These are phyloP conservation scores for Melinopterus prodromus DNA, from an alignment of 2,888 invertebrate species.

Conservation along the genomic window DNA sequence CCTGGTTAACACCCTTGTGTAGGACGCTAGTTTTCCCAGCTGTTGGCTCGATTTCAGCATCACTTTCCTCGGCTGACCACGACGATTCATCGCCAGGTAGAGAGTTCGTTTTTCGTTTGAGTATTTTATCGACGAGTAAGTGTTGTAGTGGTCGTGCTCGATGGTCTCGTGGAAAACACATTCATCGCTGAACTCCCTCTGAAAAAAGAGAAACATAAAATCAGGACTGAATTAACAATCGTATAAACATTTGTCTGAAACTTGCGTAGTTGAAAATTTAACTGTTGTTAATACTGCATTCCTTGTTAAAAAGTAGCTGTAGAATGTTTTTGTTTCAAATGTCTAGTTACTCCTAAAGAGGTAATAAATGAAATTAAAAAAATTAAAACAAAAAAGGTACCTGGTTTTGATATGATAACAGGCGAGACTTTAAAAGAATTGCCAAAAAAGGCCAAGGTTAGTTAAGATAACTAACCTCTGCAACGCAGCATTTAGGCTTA, in stretches of 20 bases:
- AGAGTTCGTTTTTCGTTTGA: conserved; percentile 74
- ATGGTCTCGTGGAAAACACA: conserved; percentile 89
- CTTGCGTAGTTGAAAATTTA: too few relatives aligned
- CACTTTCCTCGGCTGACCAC: conserved; percentile 76
- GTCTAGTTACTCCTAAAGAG: too few relatives aligned
- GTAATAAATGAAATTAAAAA: too few relatives aligned
- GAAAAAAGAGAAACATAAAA: conserved; percentile 65
- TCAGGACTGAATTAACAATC: neutral
- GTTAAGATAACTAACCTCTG: too few relatives aligned
- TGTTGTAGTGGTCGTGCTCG: conserved; percentile 86
- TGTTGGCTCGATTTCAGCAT: conserved; percentile 65
- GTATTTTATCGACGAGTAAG: conserved; percentile 80
- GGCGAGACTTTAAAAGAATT: too few relatives aligned
- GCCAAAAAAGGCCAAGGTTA: too few relatives aligned
- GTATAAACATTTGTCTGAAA: neutral
- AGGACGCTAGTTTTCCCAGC: conserved; percentile 77
- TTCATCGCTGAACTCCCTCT: conserved; percentile 82
- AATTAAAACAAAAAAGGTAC: too few relatives aligned
- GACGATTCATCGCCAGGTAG: conserved; percentile 80
- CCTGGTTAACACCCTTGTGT: conserved; percentile 75
- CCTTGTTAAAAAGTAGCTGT: too few relatives aligned
- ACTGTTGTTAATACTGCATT: too few relatives aligned
- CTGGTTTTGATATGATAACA: too few relatives aligned
- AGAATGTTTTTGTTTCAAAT: too few relatives aligned
- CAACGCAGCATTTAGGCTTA: too few relatives aligned